These are phyloP conservation scores for Saccopteryx bilineata DNA, from an alignment of 2,113 vertebrate genomes.

Conservation along the genomic window DNA sequence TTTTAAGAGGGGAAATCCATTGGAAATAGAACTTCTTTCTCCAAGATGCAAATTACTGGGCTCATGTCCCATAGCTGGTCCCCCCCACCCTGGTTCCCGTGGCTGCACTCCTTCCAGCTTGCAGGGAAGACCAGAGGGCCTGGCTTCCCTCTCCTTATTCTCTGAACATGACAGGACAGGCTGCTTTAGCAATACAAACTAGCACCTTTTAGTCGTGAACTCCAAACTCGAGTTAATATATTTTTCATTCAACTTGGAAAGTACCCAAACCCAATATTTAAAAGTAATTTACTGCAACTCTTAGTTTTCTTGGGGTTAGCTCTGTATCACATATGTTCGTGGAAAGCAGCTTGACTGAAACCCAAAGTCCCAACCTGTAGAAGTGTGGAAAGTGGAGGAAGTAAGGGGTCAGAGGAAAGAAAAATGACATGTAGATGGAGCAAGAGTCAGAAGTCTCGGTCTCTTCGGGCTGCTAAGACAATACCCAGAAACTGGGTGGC, in stretches of 20 bases:
- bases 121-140: neutral
- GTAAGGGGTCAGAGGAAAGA: neutral
- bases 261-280: neutral
- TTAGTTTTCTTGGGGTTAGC: neutral
- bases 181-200: neutral
- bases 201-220: neutral
- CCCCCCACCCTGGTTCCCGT: neutral
- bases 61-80: neutral
- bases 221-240: neutral
- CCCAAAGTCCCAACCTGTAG: neutral
- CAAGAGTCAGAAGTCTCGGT: neutral
- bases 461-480: neutral
- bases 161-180: neutral
- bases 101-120: neutral
- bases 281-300: neutral
- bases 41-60: neutral
- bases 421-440: neutral
- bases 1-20: neutral
- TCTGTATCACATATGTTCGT: neutral
- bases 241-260: slow-evolving; percentile 27
- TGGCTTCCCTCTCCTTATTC: neutral
- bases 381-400: neutral
- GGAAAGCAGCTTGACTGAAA: neutral
- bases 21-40: neutral
- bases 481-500: neutral